Percentiles rank a stretch among this genome's conserved stretches.
phyloP scores from a whole-genome alignment of 1,140 invertebrate species.

The Pseudomyrmex dendroicus region DNA sequence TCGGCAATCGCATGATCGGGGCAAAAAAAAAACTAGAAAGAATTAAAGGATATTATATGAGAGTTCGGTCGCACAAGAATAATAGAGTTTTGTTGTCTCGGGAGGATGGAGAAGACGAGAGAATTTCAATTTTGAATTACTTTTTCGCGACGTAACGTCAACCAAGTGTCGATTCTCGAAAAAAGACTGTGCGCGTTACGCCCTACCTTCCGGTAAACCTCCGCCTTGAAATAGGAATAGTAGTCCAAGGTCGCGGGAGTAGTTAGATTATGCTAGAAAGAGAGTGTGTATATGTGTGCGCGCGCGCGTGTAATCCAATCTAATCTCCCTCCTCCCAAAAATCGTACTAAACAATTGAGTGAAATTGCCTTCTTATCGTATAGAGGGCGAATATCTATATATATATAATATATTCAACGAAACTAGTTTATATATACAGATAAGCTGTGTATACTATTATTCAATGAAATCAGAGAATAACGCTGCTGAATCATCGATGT shows the following conservation, averaged over 20 bases:
- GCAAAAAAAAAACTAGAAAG: constrained; percentile 53
- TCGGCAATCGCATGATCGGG: constrained; percentile 71
- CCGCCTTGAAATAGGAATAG: constrained; percentile 38
- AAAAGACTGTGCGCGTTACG: not conserved
- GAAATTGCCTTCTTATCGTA: constrained; percentile 20
- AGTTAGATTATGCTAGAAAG: constrained; percentile 83
- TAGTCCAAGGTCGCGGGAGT: constrained; percentile 69
- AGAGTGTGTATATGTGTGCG: too few species aligned
- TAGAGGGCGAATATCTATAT: too few species aligned
- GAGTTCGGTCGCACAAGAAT: constrained; percentile 16
- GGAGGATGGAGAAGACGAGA: too few species aligned
- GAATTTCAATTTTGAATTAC: not conserved
- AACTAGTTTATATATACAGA: too few species aligned
- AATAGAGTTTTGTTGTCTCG: constrained; percentile 9
- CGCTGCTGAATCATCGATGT: too few species aligned
- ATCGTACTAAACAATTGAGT: not conserved
- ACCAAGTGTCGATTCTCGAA: constrained; percentile 18
- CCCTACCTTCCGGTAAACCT: constrained; percentile 15
- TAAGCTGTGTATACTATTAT: too few species aligned
- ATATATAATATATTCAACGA: too few species aligned
- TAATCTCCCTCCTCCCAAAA: not conserved
- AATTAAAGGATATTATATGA: constrained; percentile 50
- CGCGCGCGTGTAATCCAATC: not conserved
- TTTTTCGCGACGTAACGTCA: not conserved
- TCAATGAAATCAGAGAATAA: too few species aligned